A percentile compares a stretch with the other conserved stretches of the same genome.
These are phyloP conservation scores for Acromyrmex heyeri DNA, from an alignment of 1,140 invertebrate species.

Conservation along the genomic window DNA sequence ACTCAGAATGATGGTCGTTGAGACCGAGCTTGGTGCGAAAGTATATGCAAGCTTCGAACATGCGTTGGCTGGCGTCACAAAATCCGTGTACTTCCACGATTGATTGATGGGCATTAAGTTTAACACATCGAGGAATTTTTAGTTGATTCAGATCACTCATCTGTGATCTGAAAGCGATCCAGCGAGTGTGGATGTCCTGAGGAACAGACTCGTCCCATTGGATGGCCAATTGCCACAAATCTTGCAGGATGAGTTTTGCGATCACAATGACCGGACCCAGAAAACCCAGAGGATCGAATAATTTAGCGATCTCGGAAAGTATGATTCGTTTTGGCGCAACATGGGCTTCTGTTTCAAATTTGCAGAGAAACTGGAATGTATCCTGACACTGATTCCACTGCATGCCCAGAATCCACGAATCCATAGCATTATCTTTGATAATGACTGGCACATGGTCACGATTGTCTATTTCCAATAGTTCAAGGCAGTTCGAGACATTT, in stretches of 20 bases:
- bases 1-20: too few relatives aligned
- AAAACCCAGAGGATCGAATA: background rate
- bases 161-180: background rate
- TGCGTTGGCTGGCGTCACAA: too few relatives aligned
- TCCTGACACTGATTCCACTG: background rate
- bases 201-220: background rate
- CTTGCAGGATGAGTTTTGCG: background rate
- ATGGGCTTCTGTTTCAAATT: too few relatives aligned
- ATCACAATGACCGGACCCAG: background rate
- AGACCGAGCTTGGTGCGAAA: too few relatives aligned
- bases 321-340: background rate
- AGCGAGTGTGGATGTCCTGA: too few relatives aligned
- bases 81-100: too few relatives aligned
- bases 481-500: background rate
- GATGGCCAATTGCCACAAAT: background rate
- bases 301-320: fast-evolving
- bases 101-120: slow-evolving; percentile 12
- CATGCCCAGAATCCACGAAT: background rate
- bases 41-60: too few relatives aligned
- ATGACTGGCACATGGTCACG: too few relatives aligned
- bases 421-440: fast-evolving
- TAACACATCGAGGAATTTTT: background rate
- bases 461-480: background rate
- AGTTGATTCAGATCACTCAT: background rate
- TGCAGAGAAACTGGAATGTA: background rate